These are phyloP conservation scores for Syngnathus acus DNA, from an alignment of 2,797 vertebrate genomes.

Conservation along the genomic window DNA sequence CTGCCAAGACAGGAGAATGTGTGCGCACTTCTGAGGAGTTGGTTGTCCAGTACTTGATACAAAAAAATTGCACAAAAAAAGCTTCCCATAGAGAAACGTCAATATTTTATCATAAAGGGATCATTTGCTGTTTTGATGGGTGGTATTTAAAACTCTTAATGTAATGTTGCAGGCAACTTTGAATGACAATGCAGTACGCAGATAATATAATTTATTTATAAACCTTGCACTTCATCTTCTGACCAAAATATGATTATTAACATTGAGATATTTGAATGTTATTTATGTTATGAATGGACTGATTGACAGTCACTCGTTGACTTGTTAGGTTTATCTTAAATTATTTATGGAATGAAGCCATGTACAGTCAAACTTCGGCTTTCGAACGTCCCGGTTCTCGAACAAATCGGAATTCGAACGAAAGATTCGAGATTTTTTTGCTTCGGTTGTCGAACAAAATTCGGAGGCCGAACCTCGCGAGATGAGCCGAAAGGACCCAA, in stretches of 20 bases:
- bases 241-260: conserved; percentile 50
- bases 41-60: conserved; percentile 3
- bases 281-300: conserved; percentile 37
- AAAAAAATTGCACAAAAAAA: neutral
- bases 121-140: conserved; percentile 9
- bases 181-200: conserved; percentile 19
- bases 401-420: no score
- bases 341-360: conserved; percentile 34
- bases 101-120: conserved; percentile 21
- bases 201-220: conserved; percentile 22
- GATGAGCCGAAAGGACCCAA: no score
- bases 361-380: neutral
- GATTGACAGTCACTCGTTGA: conserved; percentile 11
- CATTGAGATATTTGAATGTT: conserved; percentile 27
- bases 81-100: conserved; percentile 3
- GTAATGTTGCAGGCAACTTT: conserved; percentile 28
- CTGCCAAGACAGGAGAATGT: neutral
- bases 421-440: no score
- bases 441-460: no score
- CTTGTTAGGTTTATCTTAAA: conserved; percentile 27
- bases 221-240: conserved; percentile 31
- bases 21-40: conserved; percentile 26
- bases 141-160: conserved; percentile 1
- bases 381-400: no score
- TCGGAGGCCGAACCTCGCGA: no score